These are phyloP conservation scores for Drosophila ogumai DNA, from an alignment of 1,140 invertebrate species.

Conservation along the genomic window DNA sequence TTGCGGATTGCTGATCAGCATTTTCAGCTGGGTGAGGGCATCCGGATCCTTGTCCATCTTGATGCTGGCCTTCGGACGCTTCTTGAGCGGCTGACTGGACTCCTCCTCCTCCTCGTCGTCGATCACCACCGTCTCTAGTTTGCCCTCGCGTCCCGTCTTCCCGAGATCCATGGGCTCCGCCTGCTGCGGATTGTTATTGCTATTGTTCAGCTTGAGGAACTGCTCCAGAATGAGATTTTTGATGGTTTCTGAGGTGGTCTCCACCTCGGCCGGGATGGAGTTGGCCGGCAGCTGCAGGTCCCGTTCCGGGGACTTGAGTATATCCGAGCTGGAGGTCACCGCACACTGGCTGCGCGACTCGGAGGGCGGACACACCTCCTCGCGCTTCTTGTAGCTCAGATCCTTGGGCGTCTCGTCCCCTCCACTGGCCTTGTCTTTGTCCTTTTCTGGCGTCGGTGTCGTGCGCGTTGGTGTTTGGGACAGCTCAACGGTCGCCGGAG, in stretches of 20 bases:
- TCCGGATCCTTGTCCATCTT: slow-evolving; percentile 86
- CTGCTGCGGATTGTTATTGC: slow-evolving; percentile 82
- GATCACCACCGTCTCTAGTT: slow-evolving; percentile 76
- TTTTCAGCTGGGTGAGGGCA: slow-evolving; percentile 90
- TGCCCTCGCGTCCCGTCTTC: slow-evolving; percentile 85
- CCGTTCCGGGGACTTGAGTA: slow-evolving; percentile 62
- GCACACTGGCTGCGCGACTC: slow-evolving; percentile 82
- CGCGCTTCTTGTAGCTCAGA: slow-evolving; percentile 86
- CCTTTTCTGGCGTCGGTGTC: slow-evolving; percentile 39
- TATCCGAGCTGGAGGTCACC: slow-evolving; percentile 76
- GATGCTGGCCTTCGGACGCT: slow-evolving; percentile 83
- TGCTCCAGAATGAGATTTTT: slow-evolving; percentile 82
- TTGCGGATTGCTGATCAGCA: slow-evolving; percentile 89
- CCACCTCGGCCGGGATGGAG: slow-evolving; percentile 73
- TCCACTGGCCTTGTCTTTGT: slow-evolving; percentile 2
- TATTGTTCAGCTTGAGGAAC: slow-evolving; percentile 76
- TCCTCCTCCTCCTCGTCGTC: slow-evolving; percentile 81
- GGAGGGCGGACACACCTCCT: slow-evolving; percentile 80
- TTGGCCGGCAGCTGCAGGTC: slow-evolving; percentile 62
- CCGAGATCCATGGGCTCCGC: slow-evolving; percentile 89
- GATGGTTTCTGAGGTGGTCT: slow-evolving; percentile 79
- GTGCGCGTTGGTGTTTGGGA: slow-evolving; percentile 48
- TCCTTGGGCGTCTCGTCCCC: slow-evolving; percentile 87
- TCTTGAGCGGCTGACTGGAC: slow-evolving; percentile 87
- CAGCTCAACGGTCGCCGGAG: slow-evolving; percentile 57